Conservation (phyloP, 2,797 vertebrate genomes). For the Sebastes itinus region DNA sequence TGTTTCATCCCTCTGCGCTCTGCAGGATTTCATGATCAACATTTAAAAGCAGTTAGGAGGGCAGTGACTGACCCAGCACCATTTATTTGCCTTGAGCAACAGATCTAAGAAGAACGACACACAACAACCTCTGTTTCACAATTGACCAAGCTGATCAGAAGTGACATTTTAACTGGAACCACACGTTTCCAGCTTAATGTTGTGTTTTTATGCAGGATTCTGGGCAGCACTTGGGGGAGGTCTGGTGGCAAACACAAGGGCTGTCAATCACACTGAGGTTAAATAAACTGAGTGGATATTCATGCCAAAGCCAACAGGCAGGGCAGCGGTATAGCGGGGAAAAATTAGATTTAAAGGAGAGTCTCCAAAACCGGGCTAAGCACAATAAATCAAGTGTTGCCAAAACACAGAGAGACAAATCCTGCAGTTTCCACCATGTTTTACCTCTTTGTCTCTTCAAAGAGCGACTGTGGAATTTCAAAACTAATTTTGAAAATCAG, state of each 20-base stretch:
- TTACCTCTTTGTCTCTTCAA: conserved; percentile 26
- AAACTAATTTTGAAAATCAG: conserved; percentile 46
- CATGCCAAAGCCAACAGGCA: conserved; percentile 73
- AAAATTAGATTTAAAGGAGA: conserved; percentile 17
- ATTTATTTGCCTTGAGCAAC: conserved; percentile 14
- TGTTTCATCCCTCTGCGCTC: neutral
- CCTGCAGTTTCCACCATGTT: conserved; percentile 42
- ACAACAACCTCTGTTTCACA: conserved; percentile 34
- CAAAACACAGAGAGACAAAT: conserved; percentile 40
- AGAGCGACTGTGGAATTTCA: conserved; percentile 14
- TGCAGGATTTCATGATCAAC: neutral
- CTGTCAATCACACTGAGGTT: conserved; percentile 69
- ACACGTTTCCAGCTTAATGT: conserved; percentile 33
- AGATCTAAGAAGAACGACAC: conserved; percentile 11
- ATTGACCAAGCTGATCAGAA: conserved; percentile 46
- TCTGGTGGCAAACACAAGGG: conserved; percentile 62
- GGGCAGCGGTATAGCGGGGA: conserved; percentile 14
- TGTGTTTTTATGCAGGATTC: conserved; percentile 47
- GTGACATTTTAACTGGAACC: conserved; percentile 57
- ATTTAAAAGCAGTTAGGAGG: neutral
- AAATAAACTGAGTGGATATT: conserved; percentile 41
- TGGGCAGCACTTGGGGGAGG: conserved; percentile 24
- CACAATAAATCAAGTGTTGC: conserved; percentile 56
- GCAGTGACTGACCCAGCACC: conserved; percentile 16
- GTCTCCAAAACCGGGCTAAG: conserved; percentile 40